phyloP scores from a whole-genome alignment of 2,113 vertebrate genomes.

The Notothenia coriiceps region DNA sequence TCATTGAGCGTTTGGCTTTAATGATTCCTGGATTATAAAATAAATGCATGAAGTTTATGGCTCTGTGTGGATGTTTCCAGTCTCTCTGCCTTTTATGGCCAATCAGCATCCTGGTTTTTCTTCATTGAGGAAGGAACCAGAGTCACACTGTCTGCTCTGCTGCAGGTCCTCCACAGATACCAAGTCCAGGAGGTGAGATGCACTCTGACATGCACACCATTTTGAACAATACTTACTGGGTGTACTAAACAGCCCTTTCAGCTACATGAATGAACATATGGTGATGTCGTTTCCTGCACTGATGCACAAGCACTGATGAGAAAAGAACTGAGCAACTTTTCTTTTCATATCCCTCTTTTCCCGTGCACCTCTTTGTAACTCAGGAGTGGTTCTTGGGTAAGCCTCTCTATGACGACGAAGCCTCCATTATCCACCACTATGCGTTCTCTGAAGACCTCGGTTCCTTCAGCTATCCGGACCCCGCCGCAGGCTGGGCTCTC shows the following conservation, averaged over 20 bases:
- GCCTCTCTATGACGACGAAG: constrained; percentile 88
- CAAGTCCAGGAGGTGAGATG: constrained; percentile 83
- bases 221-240: too few relatives aligned
- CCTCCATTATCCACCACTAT: constrained; percentile 95
- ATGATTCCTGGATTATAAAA: background rate
- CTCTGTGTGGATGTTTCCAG: constrained; percentile 70
- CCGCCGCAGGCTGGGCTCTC: constrained; percentile 92
- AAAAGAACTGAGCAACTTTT: background rate
- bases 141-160: constrained; percentile 83
- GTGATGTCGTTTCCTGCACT: background rate
- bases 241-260: background rate
- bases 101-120: constrained; percentile 91
- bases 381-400: constrained; percentile 95
- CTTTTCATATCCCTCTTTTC: background rate
- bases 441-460: constrained; percentile 92
- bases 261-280: background rate
- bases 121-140: constrained; percentile 94
- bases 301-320: background rate
- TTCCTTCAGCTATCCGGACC: constrained; percentile 92
- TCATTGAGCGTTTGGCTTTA: background rate
- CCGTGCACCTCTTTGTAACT: background rate
- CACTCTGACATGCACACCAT: background rate
- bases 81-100: constrained; percentile 85
- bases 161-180: constrained; percentile 86
- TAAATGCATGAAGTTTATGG: background rate